Conservation (phyloP, 2,797 vertebrate species). For the Emys orbicularis region DNA sequence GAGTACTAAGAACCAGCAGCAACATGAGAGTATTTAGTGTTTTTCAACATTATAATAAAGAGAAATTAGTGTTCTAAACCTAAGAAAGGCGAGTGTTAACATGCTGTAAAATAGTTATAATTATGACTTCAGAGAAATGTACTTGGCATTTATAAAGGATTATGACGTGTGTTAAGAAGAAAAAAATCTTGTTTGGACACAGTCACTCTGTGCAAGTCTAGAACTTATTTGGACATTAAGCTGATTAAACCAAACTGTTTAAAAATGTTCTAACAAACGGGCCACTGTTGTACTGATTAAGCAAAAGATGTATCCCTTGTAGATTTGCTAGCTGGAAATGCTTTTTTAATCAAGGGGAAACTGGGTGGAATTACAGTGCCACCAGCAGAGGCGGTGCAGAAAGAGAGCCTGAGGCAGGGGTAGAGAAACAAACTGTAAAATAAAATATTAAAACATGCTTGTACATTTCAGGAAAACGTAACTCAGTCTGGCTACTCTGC, state of each 20-base stretch:
- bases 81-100: not conserved
- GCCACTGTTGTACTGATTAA: not conserved
- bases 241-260: not conserved
- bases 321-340: not conserved
- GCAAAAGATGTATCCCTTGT: not conserved
- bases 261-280: not conserved
- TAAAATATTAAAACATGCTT: not conserved
- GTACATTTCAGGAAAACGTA: not conserved
- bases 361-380: not conserved
- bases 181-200: not conserved
- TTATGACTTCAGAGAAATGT: not conserved
- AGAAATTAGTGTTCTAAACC: not conserved
- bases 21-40: not conserved
- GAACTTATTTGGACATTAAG: not conserved
- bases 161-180: not conserved
- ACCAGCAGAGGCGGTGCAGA: not conserved
- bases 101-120: not conserved
- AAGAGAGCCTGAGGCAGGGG: not conserved
- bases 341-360: not conserved
- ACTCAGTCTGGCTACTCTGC: not conserved
- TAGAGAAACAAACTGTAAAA: constrained; percentile 7
- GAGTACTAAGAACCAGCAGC: not conserved
- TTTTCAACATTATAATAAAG: not conserved
- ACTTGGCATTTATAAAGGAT: not conserved
- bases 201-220: not conserved